Base-by-base conservation (phyloP, 2,113 vertebrate species). In the Syngnathoides biaculeatus region DNA sequence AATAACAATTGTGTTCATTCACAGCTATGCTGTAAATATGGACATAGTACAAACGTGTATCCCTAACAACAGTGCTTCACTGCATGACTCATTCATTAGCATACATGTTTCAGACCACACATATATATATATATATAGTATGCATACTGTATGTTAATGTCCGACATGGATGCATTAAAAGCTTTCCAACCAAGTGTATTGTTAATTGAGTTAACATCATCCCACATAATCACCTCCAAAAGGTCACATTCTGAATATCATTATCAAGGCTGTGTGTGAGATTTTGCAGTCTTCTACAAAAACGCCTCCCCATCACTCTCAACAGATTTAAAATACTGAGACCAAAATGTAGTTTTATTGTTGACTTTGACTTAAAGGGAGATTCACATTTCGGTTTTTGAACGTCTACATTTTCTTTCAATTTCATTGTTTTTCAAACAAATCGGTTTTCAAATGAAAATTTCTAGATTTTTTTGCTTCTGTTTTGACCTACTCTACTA, bases 1-100 rank as follows among this genome's bases (percentile, higher is more conserved):
- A 56, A 84, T 82, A 85, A 76, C 68, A 39, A 69, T 1, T 71
- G 58, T 58, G 77, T 80, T 68, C 68, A 67, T 43, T 40, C 8
- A 52, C 64, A 75, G 66, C 26, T 30, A 19, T 59, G 11, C 35
- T 27, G 42, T 5, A 0, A n/a, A n/a, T n/a, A n/a, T n/a, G n/a
- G n/a, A 64, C 66, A 22, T 0, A 39, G 11, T 55, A 19, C 3
- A 47, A 47, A 47, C 13, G 15, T 24, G 26, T 56, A 47, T 4
- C 14, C 26, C 30, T 19, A 63, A 19, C 42, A n/a, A 42, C 10
- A 53, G 43, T 48, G 11, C 3, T 35, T 43, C 13, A 19, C 30
- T 63, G 24, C n/a, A 59, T 30, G 13, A 70, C 38, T 57, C 7
- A 63, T 42, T 68, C 7, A 64, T 20, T 27, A 50, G 15, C 7